Conservation (phyloP, 2,113 vertebrate species). For the Antennarius striatus region DNA sequence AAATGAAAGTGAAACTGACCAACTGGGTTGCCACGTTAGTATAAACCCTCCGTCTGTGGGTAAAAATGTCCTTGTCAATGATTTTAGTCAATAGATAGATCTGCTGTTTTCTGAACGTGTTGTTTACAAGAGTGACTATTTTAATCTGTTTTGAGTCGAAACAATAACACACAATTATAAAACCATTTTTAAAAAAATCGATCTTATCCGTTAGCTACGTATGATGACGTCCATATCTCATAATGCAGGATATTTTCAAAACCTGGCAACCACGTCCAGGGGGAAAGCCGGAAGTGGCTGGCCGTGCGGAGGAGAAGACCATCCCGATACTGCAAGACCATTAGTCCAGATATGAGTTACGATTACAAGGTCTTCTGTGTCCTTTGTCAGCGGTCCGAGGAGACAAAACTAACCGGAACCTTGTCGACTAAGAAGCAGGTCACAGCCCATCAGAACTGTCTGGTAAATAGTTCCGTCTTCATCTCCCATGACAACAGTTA, state of each 20-base stretch:
- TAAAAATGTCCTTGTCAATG: too few species aligned
- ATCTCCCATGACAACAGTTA: too few species aligned
- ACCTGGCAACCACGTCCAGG: slow-evolving; percentile 41
- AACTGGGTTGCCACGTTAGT: slow-evolving; percentile 42
- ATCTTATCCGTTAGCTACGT: too few species aligned
- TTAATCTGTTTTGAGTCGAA: too few species aligned
- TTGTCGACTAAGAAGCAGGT: slow-evolving; percentile 49
- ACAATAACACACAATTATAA: too few species aligned
- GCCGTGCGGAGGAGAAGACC: too few species aligned
- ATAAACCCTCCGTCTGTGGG: not conserved
- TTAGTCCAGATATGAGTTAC: not conserved
- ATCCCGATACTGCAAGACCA: too few species aligned
- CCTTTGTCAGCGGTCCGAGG: slow-evolving; percentile 54
- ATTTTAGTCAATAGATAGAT: too few species aligned
- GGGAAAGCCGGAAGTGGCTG: not conserved
- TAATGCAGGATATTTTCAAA: not conserved
- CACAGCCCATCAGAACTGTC: slow-evolving; percentile 77
- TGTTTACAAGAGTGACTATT: too few species aligned
- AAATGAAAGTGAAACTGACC: slow-evolving; percentile 40
- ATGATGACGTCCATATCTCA: too few species aligned
- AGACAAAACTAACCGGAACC: slow-evolving; percentile 57
- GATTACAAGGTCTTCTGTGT: slow-evolving; percentile 23
- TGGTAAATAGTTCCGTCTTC: slow-evolving; percentile 63
- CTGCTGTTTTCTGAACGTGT: too few species aligned
- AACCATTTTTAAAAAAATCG: too few species aligned